Conservation (phyloP, 2,113 vertebrate species). For the Microcebus lehilahytsara region DNA sequence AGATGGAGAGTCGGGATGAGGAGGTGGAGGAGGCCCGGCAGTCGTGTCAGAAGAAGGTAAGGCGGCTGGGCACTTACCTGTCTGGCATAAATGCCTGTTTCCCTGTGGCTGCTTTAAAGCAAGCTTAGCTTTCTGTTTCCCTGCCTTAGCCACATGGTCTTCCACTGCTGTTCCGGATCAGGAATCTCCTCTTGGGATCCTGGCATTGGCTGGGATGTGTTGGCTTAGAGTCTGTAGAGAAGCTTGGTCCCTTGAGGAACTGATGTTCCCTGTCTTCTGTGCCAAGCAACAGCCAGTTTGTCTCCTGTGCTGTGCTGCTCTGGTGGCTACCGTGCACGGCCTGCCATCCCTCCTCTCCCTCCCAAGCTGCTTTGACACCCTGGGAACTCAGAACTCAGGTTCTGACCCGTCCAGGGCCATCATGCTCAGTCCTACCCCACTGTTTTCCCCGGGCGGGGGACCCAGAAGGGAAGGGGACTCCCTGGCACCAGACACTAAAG, state of each 20-base stretch:
- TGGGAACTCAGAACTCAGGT: background rate
- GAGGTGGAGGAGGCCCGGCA: slow-evolving; percentile 97
- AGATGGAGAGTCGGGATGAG: slow-evolving; percentile 95
- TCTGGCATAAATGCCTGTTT: fast-evolving
- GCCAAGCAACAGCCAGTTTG: background rate
- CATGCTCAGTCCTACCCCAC: background rate
- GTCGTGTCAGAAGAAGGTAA: slow-evolving; percentile 97
- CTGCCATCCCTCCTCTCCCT: background rate
- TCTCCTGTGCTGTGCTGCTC: background rate
- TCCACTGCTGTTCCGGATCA: background rate
- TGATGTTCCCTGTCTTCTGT: background rate
- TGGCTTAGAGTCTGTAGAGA: background rate
- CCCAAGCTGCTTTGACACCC: background rate
- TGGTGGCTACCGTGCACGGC: background rate
- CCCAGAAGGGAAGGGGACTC: background rate
- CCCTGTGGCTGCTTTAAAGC: background rate
- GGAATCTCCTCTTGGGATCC: background rate
- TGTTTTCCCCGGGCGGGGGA: background rate
- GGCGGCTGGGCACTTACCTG: background rate
- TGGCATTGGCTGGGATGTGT: background rate
- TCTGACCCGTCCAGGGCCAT: background rate
- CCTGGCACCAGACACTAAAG: background rate
- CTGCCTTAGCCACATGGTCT: background rate
- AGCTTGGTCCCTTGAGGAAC: background rate
- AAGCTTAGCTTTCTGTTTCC: background rate